These are phyloP conservation scores for Heterocephalus glaber DNA, from an alignment of 2,113 vertebrate species.

Conservation along the genomic window DNA sequence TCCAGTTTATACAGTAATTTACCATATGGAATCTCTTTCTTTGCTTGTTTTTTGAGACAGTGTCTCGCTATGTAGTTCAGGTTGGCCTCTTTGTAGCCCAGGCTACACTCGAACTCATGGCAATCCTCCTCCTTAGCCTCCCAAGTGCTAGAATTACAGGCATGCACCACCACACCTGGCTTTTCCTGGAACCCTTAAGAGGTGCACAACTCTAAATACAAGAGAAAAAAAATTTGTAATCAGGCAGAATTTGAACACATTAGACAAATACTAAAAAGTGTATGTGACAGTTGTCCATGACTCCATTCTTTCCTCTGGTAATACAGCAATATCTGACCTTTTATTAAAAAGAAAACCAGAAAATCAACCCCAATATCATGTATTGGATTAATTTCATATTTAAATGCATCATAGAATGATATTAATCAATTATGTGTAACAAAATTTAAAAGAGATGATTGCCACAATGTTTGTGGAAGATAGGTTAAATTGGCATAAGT, in stretches of 20 bases:
- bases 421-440: slow-evolving; percentile 28
- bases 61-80: neutral
- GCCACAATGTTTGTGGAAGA: neutral
- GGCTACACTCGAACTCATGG: neutral
- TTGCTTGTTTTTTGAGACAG: neutral
- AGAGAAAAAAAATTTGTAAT: slow-evolving; percentile 2
- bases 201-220: neutral
- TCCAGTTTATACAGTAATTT: neutral
- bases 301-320: neutral
- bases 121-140: neutral
- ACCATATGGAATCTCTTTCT: neutral
- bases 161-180: neutral
- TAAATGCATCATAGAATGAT: neutral
- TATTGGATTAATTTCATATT: slow-evolving; percentile 17
- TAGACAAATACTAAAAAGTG: neutral
- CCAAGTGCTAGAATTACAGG: neutral
- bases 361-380: neutral
- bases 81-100: neutral
- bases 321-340: neutral
- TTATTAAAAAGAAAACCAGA: slow-evolving; percentile 21
- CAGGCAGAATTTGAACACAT: neutral
- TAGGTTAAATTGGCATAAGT: neutral
- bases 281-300: neutral
- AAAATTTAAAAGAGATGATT: slow-evolving; percentile 38
- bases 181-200: neutral